These are phyloP conservation scores for Malurus melanocephalus DNA, from an alignment of 2,113 vertebrate species.

Conservation along the genomic window DNA sequence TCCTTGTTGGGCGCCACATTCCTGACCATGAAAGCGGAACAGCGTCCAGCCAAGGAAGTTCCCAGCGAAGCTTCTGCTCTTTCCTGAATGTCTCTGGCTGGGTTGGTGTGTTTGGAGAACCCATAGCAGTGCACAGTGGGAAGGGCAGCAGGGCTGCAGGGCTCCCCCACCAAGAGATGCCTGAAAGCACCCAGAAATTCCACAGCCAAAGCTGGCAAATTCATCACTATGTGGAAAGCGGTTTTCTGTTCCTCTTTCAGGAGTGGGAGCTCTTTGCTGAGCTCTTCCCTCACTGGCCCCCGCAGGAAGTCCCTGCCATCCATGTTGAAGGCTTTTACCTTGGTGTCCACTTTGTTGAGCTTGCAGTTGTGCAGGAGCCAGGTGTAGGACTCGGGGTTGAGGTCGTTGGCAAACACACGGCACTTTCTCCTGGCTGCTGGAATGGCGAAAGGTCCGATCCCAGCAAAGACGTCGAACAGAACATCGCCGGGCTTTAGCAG, in stretches of 20 bases:
- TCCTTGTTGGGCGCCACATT: slow-evolving; percentile 96
- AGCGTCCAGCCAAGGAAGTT: slow-evolving; percentile 71
- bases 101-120: slow-evolving; percentile 87
- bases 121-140: slow-evolving; percentile 90
- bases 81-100: slow-evolving; percentile 77
- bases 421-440: slow-evolving; percentile 85
- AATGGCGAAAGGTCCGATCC: slow-evolving; percentile 89
- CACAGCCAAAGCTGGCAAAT: slow-evolving; percentile 88
- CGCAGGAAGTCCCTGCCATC: slow-evolving; percentile 89
- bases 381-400: slow-evolving; percentile 89
- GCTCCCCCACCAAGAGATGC: slow-evolving; percentile 72
- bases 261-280: slow-evolving; percentile 71
- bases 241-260: slow-evolving; percentile 31
- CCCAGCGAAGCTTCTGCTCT: slow-evolving; percentile 76
- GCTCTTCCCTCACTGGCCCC: slow-evolving; percentile 81
- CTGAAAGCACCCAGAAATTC: slow-evolving; percentile 88
- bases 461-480: slow-evolving; percentile 91
- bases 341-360: slow-evolving; percentile 86
- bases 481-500: slow-evolving; percentile 79
- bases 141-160: slow-evolving; percentile 49
- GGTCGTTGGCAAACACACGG: slow-evolving; percentile 87
- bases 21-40: slow-evolving; percentile 84
- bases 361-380: slow-evolving; percentile 93
- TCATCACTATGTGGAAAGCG: slow-evolving; percentile 88
- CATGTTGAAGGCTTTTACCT: slow-evolving; percentile 83